A percentile compares a stretch with the other conserved stretches of the same genome.
phyloP scores from a whole-genome alignment of 2,113 vertebrate species.

The Heptranchias perlo region DNA sequence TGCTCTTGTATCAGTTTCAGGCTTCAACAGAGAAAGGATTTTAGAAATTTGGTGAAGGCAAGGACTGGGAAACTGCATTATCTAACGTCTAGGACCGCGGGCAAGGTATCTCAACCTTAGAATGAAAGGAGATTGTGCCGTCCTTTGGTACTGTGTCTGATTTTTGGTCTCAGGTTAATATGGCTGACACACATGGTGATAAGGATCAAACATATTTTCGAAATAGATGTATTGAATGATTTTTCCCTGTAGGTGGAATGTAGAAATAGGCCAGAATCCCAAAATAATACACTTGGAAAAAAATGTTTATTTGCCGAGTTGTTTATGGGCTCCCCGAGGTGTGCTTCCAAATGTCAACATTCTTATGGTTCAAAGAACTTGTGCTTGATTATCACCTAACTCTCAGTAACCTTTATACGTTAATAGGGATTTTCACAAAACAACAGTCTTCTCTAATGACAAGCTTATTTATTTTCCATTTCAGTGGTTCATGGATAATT shows the following conservation, averaged over 20 bases:
- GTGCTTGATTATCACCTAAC: conserved; percentile 6
- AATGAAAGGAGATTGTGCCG: neutral
- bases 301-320: neutral
- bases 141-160: neutral
- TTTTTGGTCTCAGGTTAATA: neutral
- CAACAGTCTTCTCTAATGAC: neutral
- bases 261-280: neutral
- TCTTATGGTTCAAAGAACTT: conserved; percentile 4
- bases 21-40: neutral
- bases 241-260: neutral
- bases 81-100: neutral
- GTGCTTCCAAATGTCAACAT: neutral
- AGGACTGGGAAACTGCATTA: neutral
- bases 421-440: conserved; percentile 9
- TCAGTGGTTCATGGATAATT: conserved; percentile 15
- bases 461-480: conserved; percentile 29
- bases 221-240: neutral
- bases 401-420: conserved; percentile 2
- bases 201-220: neutral
- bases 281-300: neutral
- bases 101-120: neutral
- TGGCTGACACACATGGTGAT: neutral
- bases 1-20: neutral
- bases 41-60: neutral
- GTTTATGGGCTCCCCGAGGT: neutral